Evolutionary conservation across 2,888 invertebrate species (phyloP).

Genomic region (Agonopterix subpropinquella): DNA sequence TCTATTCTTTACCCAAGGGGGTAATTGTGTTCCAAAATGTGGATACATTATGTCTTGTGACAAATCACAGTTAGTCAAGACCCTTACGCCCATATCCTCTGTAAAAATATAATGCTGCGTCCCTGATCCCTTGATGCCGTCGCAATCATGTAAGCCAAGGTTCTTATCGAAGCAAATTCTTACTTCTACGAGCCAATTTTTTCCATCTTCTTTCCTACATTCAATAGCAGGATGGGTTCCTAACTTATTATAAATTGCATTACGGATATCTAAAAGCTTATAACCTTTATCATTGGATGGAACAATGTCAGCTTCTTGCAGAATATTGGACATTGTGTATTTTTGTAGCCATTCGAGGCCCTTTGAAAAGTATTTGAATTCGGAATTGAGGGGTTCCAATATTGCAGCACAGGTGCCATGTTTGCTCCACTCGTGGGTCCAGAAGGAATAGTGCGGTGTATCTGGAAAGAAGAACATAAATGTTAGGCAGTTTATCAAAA

Average conservation of each 20-base stretch:
- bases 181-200: conserved; percentile 80
- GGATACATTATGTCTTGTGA: conserved; percentile 75
- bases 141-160: conserved; percentile 79
- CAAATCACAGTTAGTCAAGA: conserved; percentile 77
- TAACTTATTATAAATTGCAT: conserved; percentile 65
- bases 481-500: too few relatives aligned
- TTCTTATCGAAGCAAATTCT: conserved; percentile 84
- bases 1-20: not conserved
- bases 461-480: too few relatives aligned
- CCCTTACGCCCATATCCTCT: conserved; percentile 15
- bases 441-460: conserved; percentile 68
- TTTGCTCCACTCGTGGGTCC: conserved; percentile 89
- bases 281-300: conserved; percentile 43
- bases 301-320: conserved; percentile 71
- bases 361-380: conserved; percentile 80
- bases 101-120: not conserved
- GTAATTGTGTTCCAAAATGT: conserved; percentile 34
- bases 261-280: conserved; percentile 26
- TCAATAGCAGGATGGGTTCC: conserved; percentile 78
- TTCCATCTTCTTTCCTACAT: conserved; percentile 77
- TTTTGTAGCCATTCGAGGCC: conserved; percentile 77
- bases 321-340: conserved; percentile 77
- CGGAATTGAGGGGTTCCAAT: conserved; percentile 73
- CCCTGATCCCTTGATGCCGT: conserved; percentile 52
- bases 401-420: conserved; percentile 87